Evolutionary conservation across 2,888 invertebrate genomes (phyloP).

Genomic region (Pollenia griseotomentosa): DNA sequence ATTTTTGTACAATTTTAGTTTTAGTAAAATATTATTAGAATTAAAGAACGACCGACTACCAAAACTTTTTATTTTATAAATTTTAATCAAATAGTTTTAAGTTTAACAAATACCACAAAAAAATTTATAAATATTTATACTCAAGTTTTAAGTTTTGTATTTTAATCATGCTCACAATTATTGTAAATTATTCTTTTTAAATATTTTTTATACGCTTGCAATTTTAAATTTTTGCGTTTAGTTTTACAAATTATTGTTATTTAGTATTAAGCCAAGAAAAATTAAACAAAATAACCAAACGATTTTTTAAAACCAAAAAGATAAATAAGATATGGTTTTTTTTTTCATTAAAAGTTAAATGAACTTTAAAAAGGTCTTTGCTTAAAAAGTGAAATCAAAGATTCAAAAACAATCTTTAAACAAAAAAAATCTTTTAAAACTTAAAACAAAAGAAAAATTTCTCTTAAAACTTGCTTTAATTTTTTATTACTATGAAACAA

Average conservation of each 20-base stretch:
- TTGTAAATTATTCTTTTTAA: conserved; percentile 48
- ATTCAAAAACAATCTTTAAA: background rate
- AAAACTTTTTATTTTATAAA: conserved; percentile 8
- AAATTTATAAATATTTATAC: conserved; percentile 14
- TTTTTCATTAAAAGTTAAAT: background rate
- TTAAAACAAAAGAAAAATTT: too few relatives aligned
- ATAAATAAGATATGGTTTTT: background rate
- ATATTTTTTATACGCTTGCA: conserved; percentile 66
- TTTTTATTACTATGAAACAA: too few relatives aligned
- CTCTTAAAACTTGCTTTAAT: too few relatives aligned
- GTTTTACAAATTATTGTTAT: conserved; percentile 62
- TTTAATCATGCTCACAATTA: conserved; percentile 30
- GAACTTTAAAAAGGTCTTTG: background rate
- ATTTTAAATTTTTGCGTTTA: conserved; percentile 40
- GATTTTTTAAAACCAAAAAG: conserved; percentile 38
- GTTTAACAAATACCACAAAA: background rate
- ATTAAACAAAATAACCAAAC: conserved; percentile 33
- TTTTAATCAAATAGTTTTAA: background rate
- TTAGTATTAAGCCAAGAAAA: conserved; percentile 46
- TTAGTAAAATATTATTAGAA: too few relatives aligned
- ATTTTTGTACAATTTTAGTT: conserved; percentile 24
- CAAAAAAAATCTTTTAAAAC: too few relatives aligned
- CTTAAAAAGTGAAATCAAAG: background rate
- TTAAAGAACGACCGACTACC: background rate
- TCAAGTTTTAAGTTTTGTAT: conserved; percentile 54